These are phyloP conservation scores for Brachionichthys hirsutus DNA, from an alignment of 2,113 vertebrate genomes.

Conservation along the genomic window DNA sequence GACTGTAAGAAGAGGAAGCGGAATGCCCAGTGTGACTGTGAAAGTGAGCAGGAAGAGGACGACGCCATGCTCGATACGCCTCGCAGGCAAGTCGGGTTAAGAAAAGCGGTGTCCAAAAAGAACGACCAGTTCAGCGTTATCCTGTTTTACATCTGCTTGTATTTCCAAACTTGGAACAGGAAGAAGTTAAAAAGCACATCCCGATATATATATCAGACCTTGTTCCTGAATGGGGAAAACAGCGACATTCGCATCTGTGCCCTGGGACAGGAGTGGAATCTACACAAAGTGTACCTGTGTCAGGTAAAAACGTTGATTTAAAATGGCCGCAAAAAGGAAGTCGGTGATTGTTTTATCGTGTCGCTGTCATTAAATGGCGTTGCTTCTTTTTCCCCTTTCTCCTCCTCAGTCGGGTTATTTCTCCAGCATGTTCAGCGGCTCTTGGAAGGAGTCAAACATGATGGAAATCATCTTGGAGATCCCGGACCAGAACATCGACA, in stretches of 20 bases:
- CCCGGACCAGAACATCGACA: slow-evolving; percentile 96
- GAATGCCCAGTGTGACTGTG: slow-evolving; percentile 77
- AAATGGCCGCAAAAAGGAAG: not conserved
- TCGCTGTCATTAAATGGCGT: not conserved
- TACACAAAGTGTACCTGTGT: slow-evolving; percentile 96
- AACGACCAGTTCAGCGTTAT: not conserved
- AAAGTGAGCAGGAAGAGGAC: slow-evolving; percentile 80
- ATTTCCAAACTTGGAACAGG: slow-evolving; percentile 66
- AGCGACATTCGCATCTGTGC: slow-evolving; percentile 95
- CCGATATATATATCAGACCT: slow-evolving; percentile 95
- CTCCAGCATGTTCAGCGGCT: slow-evolving; percentile 99
- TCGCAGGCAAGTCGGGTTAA: slow-evolving; percentile 67
- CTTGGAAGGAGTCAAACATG: slow-evolving; percentile 98
- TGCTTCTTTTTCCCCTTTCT: not conserved
- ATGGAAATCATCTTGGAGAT: slow-evolving; percentile 93
- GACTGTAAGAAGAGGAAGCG: slow-evolving; percentile 83
- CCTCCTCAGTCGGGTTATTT: slow-evolving; percentile 92
- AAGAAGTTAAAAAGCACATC: slow-evolving; percentile 97
- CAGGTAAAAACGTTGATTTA: slow-evolving; percentile 81
- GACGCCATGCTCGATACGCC: slow-evolving; percentile 79
- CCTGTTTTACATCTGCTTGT: not conserved
- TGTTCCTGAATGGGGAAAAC: slow-evolving; percentile 96
- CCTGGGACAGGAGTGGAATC: slow-evolving; percentile 93
- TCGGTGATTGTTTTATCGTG: not conserved
- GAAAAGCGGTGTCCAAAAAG: not conserved